Conservation (phyloP, 2,888 invertebrate species). For the Orthosia gothica region DNA sequence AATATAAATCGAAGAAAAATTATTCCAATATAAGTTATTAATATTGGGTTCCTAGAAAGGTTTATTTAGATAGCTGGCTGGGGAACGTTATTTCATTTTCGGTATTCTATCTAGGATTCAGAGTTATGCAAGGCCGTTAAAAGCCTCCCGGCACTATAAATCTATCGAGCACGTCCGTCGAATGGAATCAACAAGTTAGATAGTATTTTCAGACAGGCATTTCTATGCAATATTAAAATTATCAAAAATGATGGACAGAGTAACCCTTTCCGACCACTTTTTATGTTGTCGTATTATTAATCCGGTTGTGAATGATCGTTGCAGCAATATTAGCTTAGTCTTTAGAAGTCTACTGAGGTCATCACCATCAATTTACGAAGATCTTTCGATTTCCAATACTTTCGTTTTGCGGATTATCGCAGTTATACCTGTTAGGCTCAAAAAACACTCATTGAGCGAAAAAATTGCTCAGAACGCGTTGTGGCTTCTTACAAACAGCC, state of each 20-base stretch:
- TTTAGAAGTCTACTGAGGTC: too few relatives aligned
- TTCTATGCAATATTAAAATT: slow-evolving; percentile 38
- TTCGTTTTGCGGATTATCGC: too few relatives aligned
- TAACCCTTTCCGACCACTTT: too few relatives aligned
- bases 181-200: slow-evolving; percentile 52
- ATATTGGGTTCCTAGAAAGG: slow-evolving; percentile 9
- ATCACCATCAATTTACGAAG: too few relatives aligned
- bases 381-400: too few relatives aligned
- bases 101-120: slow-evolving; percentile 35
- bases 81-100: slow-evolving; percentile 44
- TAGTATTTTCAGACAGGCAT: slow-evolving; percentile 10
- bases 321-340: too few relatives aligned
- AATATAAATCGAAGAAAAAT: not conserved
- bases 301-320: not conserved
- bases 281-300: too few relatives aligned
- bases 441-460: too few relatives aligned
- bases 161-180: slow-evolving; percentile 42
- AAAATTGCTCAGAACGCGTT: too few relatives aligned
- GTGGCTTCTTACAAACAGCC: too few relatives aligned
- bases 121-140: slow-evolving; percentile 53
- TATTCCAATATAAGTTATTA: slow-evolving; percentile 14
- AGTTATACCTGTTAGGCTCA: too few relatives aligned
- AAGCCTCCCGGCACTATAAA: slow-evolving; percentile 51
- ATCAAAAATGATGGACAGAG: not conserved
- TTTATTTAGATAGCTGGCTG: slow-evolving; percentile 12